phyloP scores from a whole-genome alignment of 2,888 invertebrate species.

The Netelia fuscicornis region DNA sequence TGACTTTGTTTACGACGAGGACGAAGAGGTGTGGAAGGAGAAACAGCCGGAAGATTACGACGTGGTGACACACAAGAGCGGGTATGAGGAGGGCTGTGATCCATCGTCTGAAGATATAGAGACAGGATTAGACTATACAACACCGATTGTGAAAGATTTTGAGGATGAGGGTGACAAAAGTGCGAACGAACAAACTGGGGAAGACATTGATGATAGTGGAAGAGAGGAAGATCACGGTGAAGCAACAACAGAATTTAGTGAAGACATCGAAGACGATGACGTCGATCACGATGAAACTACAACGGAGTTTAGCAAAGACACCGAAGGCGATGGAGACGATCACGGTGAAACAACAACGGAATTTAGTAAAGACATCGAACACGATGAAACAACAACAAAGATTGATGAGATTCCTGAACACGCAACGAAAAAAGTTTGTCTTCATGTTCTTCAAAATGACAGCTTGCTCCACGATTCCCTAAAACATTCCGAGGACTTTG shows the following conservation, averaged over 20 bases:
- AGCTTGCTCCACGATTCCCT: conserved; percentile 28
- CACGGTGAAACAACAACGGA: not conserved
- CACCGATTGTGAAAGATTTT: conserved; percentile 16
- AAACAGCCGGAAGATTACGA: conserved; percentile 52
- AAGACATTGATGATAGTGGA: not conserved
- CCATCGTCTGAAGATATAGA: conserved; percentile 2
- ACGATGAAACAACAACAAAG: conserved; percentile 32
- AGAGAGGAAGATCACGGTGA: not conserved
- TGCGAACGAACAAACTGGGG: not conserved
- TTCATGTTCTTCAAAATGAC: conserved; percentile 66
- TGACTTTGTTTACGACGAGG: conserved; percentile 65
- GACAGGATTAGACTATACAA: conserved; percentile 27
- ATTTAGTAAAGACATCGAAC: not conserved
- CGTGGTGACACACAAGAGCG: conserved; percentile 8
- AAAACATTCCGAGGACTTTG: conserved; percentile 47
- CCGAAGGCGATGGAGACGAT: not conserved
- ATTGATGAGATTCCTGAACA: conserved; percentile 56
- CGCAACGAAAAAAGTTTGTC: conserved; percentile 71
- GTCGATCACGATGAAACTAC: not conserved
- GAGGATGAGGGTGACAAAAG: conserved; percentile 34
- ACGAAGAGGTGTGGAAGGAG: conserved; percentile 71
- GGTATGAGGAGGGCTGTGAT: conserved; percentile 50
- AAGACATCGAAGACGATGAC: not conserved
- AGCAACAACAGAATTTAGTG: not conserved
- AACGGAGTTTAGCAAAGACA: not conserved